Evolutionary conservation across 2,888 invertebrate genomes (phyloP).

Genomic region (Imbricaverruca yamaguchii): DNA sequence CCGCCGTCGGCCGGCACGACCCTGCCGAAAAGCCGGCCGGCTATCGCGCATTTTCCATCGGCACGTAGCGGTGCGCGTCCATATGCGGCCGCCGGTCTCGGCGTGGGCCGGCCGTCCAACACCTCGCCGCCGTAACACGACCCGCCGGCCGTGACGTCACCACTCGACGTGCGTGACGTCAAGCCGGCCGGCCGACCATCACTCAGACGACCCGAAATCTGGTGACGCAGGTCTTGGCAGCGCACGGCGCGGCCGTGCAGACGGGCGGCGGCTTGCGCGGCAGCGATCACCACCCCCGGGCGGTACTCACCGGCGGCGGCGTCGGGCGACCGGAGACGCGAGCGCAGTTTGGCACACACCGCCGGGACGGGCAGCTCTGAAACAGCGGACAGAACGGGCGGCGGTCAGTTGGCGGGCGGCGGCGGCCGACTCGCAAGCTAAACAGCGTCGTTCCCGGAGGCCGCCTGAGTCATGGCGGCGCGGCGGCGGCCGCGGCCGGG

Average conservation of each 20-base stretch:
- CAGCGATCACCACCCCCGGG: conserved; percentile 34
- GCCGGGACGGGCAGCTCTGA: not conserved
- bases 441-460: conserved; percentile 51
- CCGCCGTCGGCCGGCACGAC: no score
- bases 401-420: not conserved
- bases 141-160: no score
- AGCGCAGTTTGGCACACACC: conserved; percentile 36
- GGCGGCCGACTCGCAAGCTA: conserved; percentile 49
- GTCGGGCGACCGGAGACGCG: conserved; percentile 33
- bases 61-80: no score
- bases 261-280: not conserved
- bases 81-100: no score
- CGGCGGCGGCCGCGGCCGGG: no score
- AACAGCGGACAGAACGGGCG: not conserved
- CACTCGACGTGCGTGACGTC: no score
- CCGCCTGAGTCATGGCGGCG: conserved; percentile 52
- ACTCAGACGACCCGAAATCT: not conserved
- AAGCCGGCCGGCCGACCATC: not conserved
- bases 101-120: no score
- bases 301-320: conserved; percentile 27
- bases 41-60: no score
- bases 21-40: no score
- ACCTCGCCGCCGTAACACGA: no score
- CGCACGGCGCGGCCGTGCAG: not conserved
- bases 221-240: not conserved